Conservation (phyloP, 2,113 vertebrate genomes). For the Zosterops japonicus region DNA sequence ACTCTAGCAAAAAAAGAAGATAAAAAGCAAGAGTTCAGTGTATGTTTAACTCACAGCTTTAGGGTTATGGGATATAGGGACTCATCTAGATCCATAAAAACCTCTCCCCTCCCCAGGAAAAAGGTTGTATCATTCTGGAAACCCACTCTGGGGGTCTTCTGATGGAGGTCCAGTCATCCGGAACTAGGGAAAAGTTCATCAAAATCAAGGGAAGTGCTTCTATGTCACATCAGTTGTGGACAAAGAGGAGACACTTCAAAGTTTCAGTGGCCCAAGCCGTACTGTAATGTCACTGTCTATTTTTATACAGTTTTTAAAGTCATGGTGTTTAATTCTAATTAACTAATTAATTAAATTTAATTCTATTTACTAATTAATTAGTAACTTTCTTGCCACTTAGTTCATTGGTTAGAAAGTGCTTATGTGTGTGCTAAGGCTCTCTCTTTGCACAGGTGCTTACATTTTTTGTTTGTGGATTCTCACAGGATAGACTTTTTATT, state of each 20-base stretch:
- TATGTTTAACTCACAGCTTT: background rate
- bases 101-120: fast-evolving
- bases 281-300: background rate
- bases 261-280: background rate
- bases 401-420: background rate
- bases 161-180: background rate
- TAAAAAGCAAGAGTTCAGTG: background rate
- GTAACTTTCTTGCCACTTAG: background rate
- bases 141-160: fast-evolving
- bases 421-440: background rate
- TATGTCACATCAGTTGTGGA: fast-evolving
- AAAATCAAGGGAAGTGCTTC: background rate
- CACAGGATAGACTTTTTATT: background rate
- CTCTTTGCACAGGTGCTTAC: background rate
- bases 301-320: background rate
- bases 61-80: background rate
- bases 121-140: background rate
- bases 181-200: background rate
- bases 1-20: background rate
- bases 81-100: background rate
- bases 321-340: background rate
- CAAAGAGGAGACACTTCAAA: background rate
- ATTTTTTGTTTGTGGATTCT: background rate
- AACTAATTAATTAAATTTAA: background rate
- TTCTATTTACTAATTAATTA: background rate